phyloP scores from a whole-genome alignment of 2,888 invertebrate genomes.

The Epicampocera succincta region DNA sequence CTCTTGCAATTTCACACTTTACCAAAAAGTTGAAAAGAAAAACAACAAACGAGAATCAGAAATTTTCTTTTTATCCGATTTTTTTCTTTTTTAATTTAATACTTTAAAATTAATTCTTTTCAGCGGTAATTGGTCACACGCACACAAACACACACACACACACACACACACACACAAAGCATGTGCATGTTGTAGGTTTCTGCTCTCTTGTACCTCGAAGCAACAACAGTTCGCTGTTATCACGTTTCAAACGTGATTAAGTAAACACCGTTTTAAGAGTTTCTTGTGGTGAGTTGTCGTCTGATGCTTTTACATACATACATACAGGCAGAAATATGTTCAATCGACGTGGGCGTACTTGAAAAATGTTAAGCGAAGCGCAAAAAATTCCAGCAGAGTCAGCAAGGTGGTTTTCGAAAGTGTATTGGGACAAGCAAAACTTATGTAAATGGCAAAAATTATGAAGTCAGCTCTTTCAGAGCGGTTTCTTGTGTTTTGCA shows the following conservation, averaged over 20 bases:
- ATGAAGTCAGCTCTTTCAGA: neutral
- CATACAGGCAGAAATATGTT: no score
- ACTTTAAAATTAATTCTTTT: conserved; percentile 32
- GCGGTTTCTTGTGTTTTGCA: no score
- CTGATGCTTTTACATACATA: neutral
- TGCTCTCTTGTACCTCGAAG: neutral
- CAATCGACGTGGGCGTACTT: neutral
- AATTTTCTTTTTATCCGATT: conserved; percentile 30
- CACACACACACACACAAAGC: conserved; percentile 7
- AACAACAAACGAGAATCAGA: no score
- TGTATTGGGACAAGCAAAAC: conserved; percentile 16
- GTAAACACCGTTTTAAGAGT: no score
- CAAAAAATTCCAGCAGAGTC: neutral
- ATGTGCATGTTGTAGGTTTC: conserved; percentile 23
- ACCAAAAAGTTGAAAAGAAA: neutral
- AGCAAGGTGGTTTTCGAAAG: conserved; percentile 24
- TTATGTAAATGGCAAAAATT: conserved; percentile 3
- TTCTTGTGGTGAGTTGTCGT: neutral
- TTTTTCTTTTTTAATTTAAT: neutral
- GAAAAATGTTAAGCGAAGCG: conserved; percentile 17
- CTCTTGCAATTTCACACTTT: conserved; percentile 15
- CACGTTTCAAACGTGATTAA: conserved; percentile 68
- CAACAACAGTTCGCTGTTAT: conserved; percentile 44
- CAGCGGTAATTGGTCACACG: neutral
- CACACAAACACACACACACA: no score